phyloP scores from a whole-genome alignment of 2,888 invertebrate species.

The Chrysolina oricalcia region DNA sequence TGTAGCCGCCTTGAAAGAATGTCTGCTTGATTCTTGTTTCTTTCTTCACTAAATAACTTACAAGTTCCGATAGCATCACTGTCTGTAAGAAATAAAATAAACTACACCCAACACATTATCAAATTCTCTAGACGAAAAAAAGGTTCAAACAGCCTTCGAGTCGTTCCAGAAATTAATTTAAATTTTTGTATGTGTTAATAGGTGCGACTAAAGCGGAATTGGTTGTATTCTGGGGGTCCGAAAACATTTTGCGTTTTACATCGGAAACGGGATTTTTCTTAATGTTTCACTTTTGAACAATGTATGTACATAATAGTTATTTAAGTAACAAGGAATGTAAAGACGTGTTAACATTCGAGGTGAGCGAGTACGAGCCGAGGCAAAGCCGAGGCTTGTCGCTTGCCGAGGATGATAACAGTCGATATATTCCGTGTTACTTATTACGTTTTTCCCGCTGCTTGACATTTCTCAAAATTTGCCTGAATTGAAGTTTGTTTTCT shows the following conservation, averaged over 20 bases:
- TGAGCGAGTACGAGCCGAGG: no score
- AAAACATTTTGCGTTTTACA: constrained; percentile 14
- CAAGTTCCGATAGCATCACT: constrained; percentile 26
- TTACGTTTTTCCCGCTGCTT: no score
- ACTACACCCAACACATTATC: constrained; percentile 32
- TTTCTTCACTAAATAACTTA: constrained; percentile 26
- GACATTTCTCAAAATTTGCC: no score
- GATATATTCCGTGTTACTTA: no score
- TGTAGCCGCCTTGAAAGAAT: constrained; percentile 35
- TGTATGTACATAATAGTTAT: no score
- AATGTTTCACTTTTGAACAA: no score
- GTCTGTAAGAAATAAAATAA: constrained; percentile 29
- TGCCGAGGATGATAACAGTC: no score
- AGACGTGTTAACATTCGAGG: no score
- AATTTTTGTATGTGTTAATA: constrained; percentile 17
- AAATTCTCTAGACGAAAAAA: constrained; percentile 24
- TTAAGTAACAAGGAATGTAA: no score
- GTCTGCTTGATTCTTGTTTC: constrained; percentile 30
- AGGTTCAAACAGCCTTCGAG: constrained; percentile 12
- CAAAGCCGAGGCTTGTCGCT: no score
- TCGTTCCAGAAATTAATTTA: constrained; percentile 18
- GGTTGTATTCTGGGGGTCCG: constrained; percentile 10
- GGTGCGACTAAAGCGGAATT: constrained; percentile 13
- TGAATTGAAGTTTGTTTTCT: no score
- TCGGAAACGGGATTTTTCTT: no score